phyloP scores from a whole-genome alignment of 2,888 invertebrate genomes.

The Criorhina ranunculi region DNA sequence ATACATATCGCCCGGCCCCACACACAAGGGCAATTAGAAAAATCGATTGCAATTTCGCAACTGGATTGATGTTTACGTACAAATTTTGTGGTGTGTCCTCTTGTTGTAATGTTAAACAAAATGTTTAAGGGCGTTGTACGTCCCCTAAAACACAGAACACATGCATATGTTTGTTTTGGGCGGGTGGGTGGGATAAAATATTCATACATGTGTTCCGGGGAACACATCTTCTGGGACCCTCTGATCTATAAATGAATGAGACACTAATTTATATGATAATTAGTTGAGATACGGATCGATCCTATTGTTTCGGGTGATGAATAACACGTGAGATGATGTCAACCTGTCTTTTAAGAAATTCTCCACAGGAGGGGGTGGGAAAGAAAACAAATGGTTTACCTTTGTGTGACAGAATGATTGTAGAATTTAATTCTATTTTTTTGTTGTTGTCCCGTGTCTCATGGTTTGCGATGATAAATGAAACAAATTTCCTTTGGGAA shows the following conservation, averaged over 20 bases:
- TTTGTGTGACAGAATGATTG: conserved; percentile 39
- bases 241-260: conserved; percentile 43
- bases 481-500: conserved; percentile 2
- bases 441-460: not conserved
- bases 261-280: conserved; percentile 65
- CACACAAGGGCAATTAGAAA: conserved; percentile 6
- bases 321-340: conserved; percentile 9
- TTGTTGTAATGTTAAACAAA: conserved; percentile 12
- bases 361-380: not conserved
- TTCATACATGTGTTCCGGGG: conserved; percentile 5
- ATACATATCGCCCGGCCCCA: no score
- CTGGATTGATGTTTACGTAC: conserved; percentile 13
- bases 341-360: not conserved
- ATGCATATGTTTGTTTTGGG: not conserved
- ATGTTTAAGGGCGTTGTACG: not conserved
- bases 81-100: not conserved
- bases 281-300: conserved; percentile 39
- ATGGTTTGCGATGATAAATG: conserved; percentile 39
- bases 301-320: conserved; percentile 49
- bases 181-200: not conserved
- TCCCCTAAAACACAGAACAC: not conserved
- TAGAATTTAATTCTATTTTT: conserved; percentile 6
- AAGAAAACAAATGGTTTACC: conserved; percentile 34
- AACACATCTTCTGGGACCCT: not conserved
- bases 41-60: conserved; percentile 6